A percentile compares a stretch with the other conserved stretches of the same genome.
Conservation (phyloP, 2,113 vertebrate genomes). For the Phodopus roborovskii region DNA sequence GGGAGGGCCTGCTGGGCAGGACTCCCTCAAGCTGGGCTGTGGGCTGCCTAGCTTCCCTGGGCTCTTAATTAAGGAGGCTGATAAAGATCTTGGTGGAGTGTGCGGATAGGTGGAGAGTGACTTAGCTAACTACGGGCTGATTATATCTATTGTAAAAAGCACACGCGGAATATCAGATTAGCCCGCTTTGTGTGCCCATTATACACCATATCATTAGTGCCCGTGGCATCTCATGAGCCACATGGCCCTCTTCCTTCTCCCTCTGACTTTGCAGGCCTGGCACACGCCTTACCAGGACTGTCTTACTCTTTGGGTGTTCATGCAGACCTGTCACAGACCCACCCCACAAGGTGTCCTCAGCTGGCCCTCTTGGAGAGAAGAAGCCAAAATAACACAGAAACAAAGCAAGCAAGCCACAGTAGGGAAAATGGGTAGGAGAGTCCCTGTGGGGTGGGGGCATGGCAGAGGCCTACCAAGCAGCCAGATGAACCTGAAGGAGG, state of each 20-base stretch:
- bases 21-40: slow-evolving; percentile 81
- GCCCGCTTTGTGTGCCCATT: slow-evolving; percentile 86
- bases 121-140: slow-evolving; percentile 84
- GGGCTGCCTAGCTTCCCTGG: slow-evolving; percentile 85
- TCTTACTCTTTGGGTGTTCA: neutral
- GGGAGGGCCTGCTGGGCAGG: slow-evolving; percentile 84
- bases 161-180: slow-evolving; percentile 88
- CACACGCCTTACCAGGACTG: slow-evolving; percentile 39
- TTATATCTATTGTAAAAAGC: slow-evolving; percentile 87
- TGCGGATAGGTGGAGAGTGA: slow-evolving; percentile 86
- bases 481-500: neutral
- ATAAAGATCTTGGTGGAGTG: slow-evolving; percentile 89
- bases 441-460: neutral
- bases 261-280: slow-evolving; percentile 41
- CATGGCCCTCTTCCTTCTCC: slow-evolving; percentile 47
- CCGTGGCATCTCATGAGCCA: slow-evolving; percentile 84
- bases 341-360: neutral
- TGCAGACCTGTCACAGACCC: neutral
- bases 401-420: neutral
- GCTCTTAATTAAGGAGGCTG: slow-evolving; percentile 87
- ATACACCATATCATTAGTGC: slow-evolving; percentile 87
- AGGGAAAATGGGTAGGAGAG: rapidly evolving
- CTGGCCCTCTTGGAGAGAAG: neutral
- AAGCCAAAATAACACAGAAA: neutral
- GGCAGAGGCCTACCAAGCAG: too few relatives aligned